A percentile compares a stretch with the other conserved stretches of the same genome.
phyloP scores from a whole-genome alignment of 2,113 vertebrate genomes.

The Tenebrosternarchus preto region DNA sequence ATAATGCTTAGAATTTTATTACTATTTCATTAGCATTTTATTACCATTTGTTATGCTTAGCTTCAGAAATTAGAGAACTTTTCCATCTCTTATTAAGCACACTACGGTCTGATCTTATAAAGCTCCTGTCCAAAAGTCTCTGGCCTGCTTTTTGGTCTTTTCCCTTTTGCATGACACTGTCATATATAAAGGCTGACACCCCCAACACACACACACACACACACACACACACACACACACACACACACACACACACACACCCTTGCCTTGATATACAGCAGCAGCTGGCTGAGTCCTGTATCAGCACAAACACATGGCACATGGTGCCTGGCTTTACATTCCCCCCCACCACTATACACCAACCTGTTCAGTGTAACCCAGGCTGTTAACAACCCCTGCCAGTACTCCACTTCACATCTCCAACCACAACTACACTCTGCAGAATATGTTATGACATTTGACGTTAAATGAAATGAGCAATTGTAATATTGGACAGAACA shows the following conservation, averaged over 20 bases:
- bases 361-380: background rate
- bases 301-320: conserved; percentile 64
- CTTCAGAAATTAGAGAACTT: background rate
- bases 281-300: conserved; percentile 69
- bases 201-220: background rate
- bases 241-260: conserved; percentile 44
- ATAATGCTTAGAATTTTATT: background rate
- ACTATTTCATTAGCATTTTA: background rate
- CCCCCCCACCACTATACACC: conserved; percentile 24
- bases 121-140: conserved; percentile 54
- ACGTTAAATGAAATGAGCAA: background rate
- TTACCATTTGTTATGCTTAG: conserved; percentile 17
- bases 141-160: conserved; percentile 56
- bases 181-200: conserved; percentile 75
- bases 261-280: conserved; percentile 63
- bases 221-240: too few species aligned
- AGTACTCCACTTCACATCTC: too few species aligned
- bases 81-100: conserved; percentile 1
- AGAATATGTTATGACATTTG: background rate
- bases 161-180: conserved; percentile 59
- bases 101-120: conserved; percentile 56
- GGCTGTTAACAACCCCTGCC: background rate
- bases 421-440: conserved; percentile 6
- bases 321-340: conserved; percentile 62
- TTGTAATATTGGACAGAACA: background rate